These are phyloP conservation scores for Spermophilus dauricus DNA, from an alignment of 2,113 vertebrate species.

Conservation along the genomic window DNA sequence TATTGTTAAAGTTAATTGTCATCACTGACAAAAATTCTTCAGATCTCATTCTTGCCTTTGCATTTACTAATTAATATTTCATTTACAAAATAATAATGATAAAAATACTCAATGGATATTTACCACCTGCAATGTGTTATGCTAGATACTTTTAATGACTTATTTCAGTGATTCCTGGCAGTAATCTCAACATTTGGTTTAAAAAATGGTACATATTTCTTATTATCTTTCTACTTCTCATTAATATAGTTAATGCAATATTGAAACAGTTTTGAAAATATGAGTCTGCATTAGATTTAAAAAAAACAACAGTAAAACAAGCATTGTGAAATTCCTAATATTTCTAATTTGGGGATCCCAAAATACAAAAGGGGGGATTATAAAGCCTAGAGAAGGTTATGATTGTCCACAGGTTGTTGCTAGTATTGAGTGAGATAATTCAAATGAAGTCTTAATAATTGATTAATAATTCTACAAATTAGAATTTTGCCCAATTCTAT, in stretches of 20 bases:
- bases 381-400: neutral
- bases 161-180: neutral
- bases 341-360: neutral
- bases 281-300: neutral
- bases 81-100: neutral
- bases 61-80: constrained; percentile 6
- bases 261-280: neutral
- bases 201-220: neutral
- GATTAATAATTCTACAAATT: neutral
- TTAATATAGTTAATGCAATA: neutral
- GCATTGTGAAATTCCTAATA: neutral
- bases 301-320: neutral
- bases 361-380: neutral
- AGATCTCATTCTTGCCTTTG: neutral
- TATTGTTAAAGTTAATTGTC: neutral
- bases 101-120: neutral
- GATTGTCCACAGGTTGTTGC: neutral
- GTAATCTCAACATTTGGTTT: neutral
- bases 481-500: neutral
- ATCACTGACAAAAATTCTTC: neutral
- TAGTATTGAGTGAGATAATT: neutral
- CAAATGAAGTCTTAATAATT: neutral
- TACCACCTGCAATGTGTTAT: neutral
- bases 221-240: neutral
- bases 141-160: neutral